A percentile compares a stretch with the other conserved stretches of the same genome.
These are phyloP conservation scores for Pegoplata infirma DNA, from an alignment of 2,888 invertebrate genomes.

Conservation along the genomic window DNA sequence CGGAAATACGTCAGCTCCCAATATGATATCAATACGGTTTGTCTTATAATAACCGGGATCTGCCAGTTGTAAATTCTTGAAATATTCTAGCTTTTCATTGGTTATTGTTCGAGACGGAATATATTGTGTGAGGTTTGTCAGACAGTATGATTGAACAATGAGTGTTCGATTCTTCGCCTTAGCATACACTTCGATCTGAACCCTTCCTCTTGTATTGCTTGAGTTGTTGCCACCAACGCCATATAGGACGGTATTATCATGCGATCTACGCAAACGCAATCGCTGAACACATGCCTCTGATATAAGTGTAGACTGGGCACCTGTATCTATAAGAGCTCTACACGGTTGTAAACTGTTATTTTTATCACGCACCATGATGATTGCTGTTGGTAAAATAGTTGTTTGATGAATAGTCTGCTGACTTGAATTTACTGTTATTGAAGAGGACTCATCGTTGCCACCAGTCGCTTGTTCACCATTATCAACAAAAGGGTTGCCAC, in stretches of 20 bases:
- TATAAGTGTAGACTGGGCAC: constrained; percentile 49
- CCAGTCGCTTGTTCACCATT: too few relatives aligned
- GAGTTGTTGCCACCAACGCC: constrained; percentile 38
- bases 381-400: constrained; percentile 32
- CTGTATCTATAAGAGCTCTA: constrained; percentile 51
- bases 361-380: constrained; percentile 26
- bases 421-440: constrained; percentile 9
- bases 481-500: not conserved
- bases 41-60: constrained; percentile 23
- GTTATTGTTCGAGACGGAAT: constrained; percentile 19
- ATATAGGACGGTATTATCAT: constrained; percentile 42
- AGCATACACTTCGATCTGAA: constrained; percentile 18
- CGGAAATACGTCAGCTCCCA: constrained; percentile 41
- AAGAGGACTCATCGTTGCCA: not conserved
- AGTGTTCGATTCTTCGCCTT: not conserved
- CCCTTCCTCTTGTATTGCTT: constrained; percentile 35
- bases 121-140: constrained; percentile 47
- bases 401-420: not conserved
- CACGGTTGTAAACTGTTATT: constrained; percentile 33
- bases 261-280: constrained; percentile 20
- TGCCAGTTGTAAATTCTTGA: constrained; percentile 28
- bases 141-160: constrained; percentile 31
- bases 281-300: constrained; percentile 51
- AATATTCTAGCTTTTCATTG: constrained; percentile 15
- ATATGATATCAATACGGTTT: constrained; percentile 32